Base-by-base conservation (phyloP, 2,888 invertebrate genomes). In the Penaeus monodon region DNA sequence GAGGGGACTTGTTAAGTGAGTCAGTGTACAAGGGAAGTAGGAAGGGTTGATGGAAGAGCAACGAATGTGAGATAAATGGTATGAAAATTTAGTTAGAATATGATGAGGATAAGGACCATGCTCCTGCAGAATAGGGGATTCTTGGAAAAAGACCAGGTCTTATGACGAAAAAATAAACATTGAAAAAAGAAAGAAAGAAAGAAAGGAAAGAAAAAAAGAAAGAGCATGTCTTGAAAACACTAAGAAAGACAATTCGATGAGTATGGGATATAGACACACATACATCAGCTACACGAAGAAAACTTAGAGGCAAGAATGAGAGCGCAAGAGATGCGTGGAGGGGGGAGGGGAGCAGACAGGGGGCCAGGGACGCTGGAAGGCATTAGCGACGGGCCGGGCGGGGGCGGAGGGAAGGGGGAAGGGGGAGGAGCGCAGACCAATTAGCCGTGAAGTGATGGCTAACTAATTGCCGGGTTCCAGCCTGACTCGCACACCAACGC, bases 401-500 rank as follows among this genome's bases (percentile, higher is more conserved):
- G 64, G 78, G 82, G 82, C 64, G 63, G 24, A 66, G 24, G 33
- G 79, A 29, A 22, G 24, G 79, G 24, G 33, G 79, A 29, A 22
- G 24, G 68, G 20, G 78, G 29, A 29, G 64, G 78, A 74, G 82
- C 73, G 63, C 73, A 73, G 74, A 73, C 82, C 82, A 82, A 82
- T 82, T 82, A 82, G 82, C 73, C 63, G 82, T 82, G 82, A 82
- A 82, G 82, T 82, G 82, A 82, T 82, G 82, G 82, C 82, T 74
- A 82, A 82, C 82, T 82, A 82, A 82, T 82, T 82, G 82, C 77
- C 27, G 77, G 49, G 77, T 77, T 49, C 57, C 63, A 33, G 77
- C 57, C 49, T 57, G 77, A 57, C 82, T 74, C 64, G 74, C 82
- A 73, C 82, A 74, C 82, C 64, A 63, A 74, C 82, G 74, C 82